Base-by-base conservation (phyloP, 2,113 vertebrate genomes). In the Cryptotis parvus region DNA sequence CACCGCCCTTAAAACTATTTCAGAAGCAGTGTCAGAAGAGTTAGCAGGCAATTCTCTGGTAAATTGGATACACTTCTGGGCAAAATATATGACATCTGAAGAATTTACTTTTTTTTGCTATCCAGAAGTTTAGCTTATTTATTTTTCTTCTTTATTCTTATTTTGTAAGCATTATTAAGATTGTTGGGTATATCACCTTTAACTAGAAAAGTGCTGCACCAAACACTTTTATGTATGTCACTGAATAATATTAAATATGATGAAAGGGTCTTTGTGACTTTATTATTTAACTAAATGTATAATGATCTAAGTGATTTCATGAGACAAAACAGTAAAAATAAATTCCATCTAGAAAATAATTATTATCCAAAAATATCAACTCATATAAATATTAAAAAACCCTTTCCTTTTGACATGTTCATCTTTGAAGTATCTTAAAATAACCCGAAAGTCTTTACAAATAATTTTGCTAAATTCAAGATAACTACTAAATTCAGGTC, bases 391-490 rank as follows among this genome's bases (percentile, higher is more conserved):
- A 31, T 82, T 95, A 84, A 82, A 76, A 90, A 58, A 3, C 2
- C 83, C 83, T 78, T 92, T 83, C 11, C 91, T 70, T 79, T 76
- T 76, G n/a, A 61, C 3, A 55, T 95, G 74, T 91, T 92, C 45
- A 89, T 41, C 87, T 65, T 91, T 58, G 84, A 55, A 35, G 12
- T 89, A 63, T 72, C 27, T 78, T 70, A 87, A 89, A 83, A 52
- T 76, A 77, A 92, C 15, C 77, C 45, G 27, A 87, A 80, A 87
- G 49, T 24, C 22, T 27, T 81, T 58, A 82, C 31, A 77, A 93
- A 80, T 87, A n/a, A 79, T 29, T 88, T 88, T 76, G 43, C 2
- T 73, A 52, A 83, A 73, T 76, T 91, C 29, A 90, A 83, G 43
- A 87, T 66, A 75, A 86, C 16, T 72, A 83, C 29, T 75, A 29